phyloP scores from a whole-genome alignment of 2,888 invertebrate genomes.

The Philereme transversata region DNA sequence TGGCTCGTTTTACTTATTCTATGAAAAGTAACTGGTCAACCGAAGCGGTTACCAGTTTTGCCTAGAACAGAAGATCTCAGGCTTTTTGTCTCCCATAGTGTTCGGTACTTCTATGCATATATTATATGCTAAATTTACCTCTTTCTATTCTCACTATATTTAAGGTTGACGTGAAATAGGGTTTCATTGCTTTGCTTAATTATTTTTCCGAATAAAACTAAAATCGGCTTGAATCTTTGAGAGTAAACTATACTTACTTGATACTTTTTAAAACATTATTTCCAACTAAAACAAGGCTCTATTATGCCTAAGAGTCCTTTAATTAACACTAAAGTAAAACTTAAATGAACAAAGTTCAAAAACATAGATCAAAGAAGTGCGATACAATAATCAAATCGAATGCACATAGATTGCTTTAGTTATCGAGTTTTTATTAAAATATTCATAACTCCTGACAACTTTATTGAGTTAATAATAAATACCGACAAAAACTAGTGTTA shows the following conservation, averaged over 20 bases:
- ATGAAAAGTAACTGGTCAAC: constrained; percentile 40
- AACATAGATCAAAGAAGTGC: background rate
- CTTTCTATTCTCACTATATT: constrained; percentile 18
- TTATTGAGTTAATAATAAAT: constrained; percentile 42
- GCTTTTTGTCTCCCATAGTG: constrained; percentile 68
- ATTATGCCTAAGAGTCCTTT: too few relatives aligned
- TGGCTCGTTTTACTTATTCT: too few relatives aligned
- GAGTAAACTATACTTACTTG: too few relatives aligned
- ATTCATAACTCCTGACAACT: constrained; percentile 33
- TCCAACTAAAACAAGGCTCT: too few relatives aligned
- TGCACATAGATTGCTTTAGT: background rate
- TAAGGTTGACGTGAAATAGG: constrained; percentile 13
- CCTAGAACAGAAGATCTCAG: constrained; percentile 62
- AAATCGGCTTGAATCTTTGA: too few relatives aligned
- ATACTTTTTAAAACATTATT: too few relatives aligned
- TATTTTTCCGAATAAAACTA: background rate
- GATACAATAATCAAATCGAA: background rate
- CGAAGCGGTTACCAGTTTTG: constrained; percentile 46
- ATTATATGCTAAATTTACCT: background rate
- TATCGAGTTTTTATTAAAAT: constrained; percentile 4
- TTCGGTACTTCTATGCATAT: constrained; percentile 56
- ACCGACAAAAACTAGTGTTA: constrained; percentile 55
- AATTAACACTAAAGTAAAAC: background rate
- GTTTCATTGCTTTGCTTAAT: constrained; percentile 23
- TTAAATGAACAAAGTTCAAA: background rate